Conservation (phyloP, 2,888 invertebrate species). For the Yponomeuta plumbellus region DNA sequence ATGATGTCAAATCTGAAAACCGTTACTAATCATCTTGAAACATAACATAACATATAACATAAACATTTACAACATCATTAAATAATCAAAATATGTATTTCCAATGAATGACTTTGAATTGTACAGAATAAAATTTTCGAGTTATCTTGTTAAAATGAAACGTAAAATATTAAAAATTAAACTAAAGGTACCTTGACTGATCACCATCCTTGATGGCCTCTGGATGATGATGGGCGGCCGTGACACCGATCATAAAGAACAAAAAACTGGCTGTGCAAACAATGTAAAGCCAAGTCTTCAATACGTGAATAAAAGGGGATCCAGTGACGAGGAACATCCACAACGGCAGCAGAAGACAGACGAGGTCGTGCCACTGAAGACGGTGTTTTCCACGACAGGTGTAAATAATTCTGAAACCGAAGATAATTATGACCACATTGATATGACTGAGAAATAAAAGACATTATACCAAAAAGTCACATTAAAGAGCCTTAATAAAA, state of each 20-base stretch:
- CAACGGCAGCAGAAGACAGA: conserved; percentile 55
- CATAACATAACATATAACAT: too few species aligned
- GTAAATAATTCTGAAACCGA: not conserved
- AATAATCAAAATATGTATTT: too few species aligned
- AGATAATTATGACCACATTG: not conserved
- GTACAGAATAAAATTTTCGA: too few species aligned
- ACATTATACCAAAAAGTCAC: too few species aligned
- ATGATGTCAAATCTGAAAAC: too few species aligned
- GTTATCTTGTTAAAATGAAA: too few species aligned
- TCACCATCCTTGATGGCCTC: conserved; percentile 89
- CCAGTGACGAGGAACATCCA: conserved; percentile 59
- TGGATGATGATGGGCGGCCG: conserved; percentile 89
- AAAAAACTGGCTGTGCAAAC: conserved; percentile 75
- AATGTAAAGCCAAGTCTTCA: conserved; percentile 76
- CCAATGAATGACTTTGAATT: too few species aligned
- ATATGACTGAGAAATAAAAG: too few species aligned
- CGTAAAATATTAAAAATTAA: not conserved
- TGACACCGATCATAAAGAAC: conserved; percentile 80
- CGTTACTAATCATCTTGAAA: too few species aligned
- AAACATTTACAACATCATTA: too few species aligned
- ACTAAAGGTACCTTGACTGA: conserved; percentile 65
- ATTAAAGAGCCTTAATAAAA: too few species aligned
- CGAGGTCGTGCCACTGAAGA: conserved; percentile 43
- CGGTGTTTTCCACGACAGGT: not conserved
- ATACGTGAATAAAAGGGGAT: conserved; percentile 39